A percentile compares a stretch with the other conserved stretches of the same genome.
Conservation (phyloP, 2,113 vertebrate species). For the Charina bottae region DNA sequence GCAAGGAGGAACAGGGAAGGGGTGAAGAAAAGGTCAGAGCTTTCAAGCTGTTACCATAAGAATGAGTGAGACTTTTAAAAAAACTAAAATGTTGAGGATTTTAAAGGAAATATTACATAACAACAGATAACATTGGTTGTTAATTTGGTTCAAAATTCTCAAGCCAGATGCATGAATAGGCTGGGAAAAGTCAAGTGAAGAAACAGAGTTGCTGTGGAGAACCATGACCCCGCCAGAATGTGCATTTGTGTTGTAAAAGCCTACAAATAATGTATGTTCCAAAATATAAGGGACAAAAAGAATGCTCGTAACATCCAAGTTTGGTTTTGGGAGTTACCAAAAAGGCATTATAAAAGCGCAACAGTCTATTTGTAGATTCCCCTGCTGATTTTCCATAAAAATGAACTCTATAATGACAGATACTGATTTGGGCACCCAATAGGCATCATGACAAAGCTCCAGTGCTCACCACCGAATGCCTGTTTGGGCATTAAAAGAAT, state of each 20-base stretch:
- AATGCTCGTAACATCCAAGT: not conserved
- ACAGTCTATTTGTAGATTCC: not conserved
- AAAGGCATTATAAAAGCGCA: not conserved
- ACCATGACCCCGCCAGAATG: not conserved
- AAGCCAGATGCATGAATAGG: not conserved
- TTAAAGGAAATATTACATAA: not conserved
- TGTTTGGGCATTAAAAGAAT: not conserved
- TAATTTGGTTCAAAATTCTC: not conserved
- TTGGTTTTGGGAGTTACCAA: not conserved
- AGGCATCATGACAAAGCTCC: not conserved
- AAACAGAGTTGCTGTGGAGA: not conserved
- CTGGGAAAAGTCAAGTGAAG: not conserved
- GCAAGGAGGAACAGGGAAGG: constrained; percentile 34
- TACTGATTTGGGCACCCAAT: too few species aligned
- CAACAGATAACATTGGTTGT: not conserved
- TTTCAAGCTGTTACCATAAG: constrained; percentile 60
- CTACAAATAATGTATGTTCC: not conserved
- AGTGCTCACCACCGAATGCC: not conserved
- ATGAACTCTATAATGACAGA: not conserved
- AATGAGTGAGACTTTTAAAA: constrained; percentile 19
- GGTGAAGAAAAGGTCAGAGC: constrained; percentile 59
- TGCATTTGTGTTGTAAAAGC: not conserved
- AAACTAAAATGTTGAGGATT: not conserved
- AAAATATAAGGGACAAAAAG: not conserved
- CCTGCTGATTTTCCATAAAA: not conserved